Evolutionary conservation across 64 coral and sea anemone genomes (phyloP).

Genomic region (Cladopsammia gracilis): DNA sequence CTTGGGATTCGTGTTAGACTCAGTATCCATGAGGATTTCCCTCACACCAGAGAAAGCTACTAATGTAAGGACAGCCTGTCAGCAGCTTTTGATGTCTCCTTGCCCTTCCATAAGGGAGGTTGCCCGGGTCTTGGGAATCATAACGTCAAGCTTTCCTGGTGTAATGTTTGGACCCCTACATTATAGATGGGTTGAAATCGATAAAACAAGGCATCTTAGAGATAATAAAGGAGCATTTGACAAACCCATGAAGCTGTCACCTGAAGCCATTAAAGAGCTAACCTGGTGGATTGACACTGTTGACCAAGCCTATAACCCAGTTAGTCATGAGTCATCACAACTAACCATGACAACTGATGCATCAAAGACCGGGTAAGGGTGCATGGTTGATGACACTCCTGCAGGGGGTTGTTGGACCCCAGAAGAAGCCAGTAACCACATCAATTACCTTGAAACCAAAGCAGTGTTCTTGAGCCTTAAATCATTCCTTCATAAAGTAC

Average conservation of each 20-base stretch:
- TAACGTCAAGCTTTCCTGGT: conserved; percentile 42
- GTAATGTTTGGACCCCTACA: conserved; percentile 37
- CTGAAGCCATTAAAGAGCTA: not conserved
- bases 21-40: not conserved
- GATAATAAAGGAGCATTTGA: conserved; percentile 15
- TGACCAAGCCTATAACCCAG: not conserved
- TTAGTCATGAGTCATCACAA: not conserved
- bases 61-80: conserved; percentile 1
- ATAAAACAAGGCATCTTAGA: conserved; percentile 13
- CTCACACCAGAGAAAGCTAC: not conserved
- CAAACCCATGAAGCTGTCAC: conserved; percentile 1
- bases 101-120: conserved; percentile 8
- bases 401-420: conserved; percentile 25
- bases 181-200: not conserved
- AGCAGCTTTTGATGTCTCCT: not conserved
- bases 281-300: conserved; percentile 17
- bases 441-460: too few species aligned
- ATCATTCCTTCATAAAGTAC: too few species aligned
- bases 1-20: conserved; percentile 38
- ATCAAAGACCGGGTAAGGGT: conserved; percentile 20
- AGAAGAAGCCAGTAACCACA: too few species aligned
- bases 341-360: conserved; percentile 18
- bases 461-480: too few species aligned
- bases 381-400: not conserved
- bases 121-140: not conserved